These are phyloP conservation scores for Alectoris magna DNA, from an alignment of 2,797 vertebrate species.

Conservation along the genomic window DNA sequence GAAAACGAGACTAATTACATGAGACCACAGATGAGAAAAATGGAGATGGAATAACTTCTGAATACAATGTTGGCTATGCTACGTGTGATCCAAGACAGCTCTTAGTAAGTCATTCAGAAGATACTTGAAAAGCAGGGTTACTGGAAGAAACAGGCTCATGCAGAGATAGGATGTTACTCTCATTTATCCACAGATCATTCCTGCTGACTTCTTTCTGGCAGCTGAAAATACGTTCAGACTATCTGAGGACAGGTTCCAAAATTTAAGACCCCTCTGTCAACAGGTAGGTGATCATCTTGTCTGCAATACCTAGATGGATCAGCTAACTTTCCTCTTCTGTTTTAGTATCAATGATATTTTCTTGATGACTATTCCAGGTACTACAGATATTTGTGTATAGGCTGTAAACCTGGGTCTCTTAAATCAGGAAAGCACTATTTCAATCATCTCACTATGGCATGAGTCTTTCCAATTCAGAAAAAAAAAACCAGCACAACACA, in stretches of 20 bases:
- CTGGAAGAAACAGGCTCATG: not conserved
- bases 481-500: not conserved
- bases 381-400: not conserved
- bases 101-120: not conserved
- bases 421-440: conserved; percentile 14
- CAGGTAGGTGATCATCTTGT: not conserved
- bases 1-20: not conserved
- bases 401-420: not conserved
- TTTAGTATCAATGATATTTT: not conserved
- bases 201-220: conserved; percentile 21
- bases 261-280: conserved; percentile 31
- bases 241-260: conserved; percentile 29
- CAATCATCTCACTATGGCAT: not conserved
- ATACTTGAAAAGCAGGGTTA: not conserved
- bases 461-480: not conserved
- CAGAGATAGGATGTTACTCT: not conserved
- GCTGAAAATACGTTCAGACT: conserved; percentile 5
- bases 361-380: conserved; percentile 40
- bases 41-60: not conserved
- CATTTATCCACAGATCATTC: not conserved
- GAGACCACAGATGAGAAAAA: not conserved
- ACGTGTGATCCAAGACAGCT: not conserved
- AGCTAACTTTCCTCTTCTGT: not conserved
- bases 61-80: not conserved
- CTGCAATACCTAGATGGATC: not conserved